A percentile compares a stretch with the other conserved stretches of the same genome.
Evolutionary conservation across 2,797 vertebrate genomes (phyloP).

Genomic region (Acropternis orthonyx): DNA sequence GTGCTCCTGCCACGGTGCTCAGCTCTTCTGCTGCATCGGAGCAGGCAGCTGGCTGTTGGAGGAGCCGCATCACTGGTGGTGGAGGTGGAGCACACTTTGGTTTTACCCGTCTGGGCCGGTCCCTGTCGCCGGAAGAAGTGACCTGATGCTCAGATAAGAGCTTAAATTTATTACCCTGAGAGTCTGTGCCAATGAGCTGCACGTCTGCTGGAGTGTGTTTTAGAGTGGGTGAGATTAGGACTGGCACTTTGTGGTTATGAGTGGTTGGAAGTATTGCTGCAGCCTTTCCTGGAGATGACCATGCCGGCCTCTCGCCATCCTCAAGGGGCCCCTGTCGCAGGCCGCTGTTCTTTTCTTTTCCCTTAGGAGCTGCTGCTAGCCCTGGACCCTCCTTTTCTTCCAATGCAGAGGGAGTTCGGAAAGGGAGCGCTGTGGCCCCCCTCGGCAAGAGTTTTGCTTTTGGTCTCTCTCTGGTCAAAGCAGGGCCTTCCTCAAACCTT

Average conservation of each 20-base stretch:
- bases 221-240: slow-evolving; percentile 95
- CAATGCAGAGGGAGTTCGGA: slow-evolving; percentile 2
- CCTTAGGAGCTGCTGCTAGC: slow-evolving; percentile 70
- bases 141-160: slow-evolving; percentile 93
- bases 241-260: slow-evolving; percentile 98
- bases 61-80: slow-evolving; percentile 87
- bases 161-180: slow-evolving; percentile 99
- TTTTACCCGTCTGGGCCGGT: slow-evolving; percentile 92
- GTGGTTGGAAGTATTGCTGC: slow-evolving; percentile 78
- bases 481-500: slow-evolving; percentile 87
- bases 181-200: slow-evolving; percentile 95
- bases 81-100: slow-evolving; percentile 98
- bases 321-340: slow-evolving; percentile 68
- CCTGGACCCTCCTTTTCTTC: slow-evolving; percentile 74
- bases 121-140: slow-evolving; percentile 83
- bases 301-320: slow-evolving; percentile 81
- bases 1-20: neutral
- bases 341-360: slow-evolving; percentile 80
- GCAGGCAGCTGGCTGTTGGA: slow-evolving; percentile 80
- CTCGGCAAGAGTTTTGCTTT: slow-evolving; percentile 94
- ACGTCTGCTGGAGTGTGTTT: slow-evolving; percentile 92
- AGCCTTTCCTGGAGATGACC: slow-evolving; percentile 89
- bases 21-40: slow-evolving; percentile 78
- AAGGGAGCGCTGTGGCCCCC: slow-evolving; percentile 72
- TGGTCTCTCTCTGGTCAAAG: slow-evolving; percentile 90